Evolutionary conservation across 2,797 vertebrate genomes (phyloP).

Genomic region (Buceros bicornis): DNA sequence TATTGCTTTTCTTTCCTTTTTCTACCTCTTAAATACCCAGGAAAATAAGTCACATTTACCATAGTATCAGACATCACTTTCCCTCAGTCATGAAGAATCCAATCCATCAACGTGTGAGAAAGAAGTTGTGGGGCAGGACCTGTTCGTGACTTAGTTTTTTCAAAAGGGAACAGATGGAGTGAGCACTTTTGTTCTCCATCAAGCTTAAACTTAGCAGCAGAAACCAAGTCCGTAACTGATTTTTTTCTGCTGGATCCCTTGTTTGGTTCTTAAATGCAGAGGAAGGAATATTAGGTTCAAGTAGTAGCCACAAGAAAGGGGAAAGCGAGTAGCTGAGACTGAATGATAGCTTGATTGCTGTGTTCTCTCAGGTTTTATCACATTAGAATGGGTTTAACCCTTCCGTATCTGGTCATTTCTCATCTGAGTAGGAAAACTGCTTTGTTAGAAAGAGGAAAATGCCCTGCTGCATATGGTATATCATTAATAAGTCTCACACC

Average conservation of each 20-base stretch:
- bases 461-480: slow-evolving; percentile 71
- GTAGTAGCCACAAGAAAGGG: slow-evolving; percentile 35
- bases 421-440: slow-evolving; percentile 51
- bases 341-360: slow-evolving; percentile 67
- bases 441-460: slow-evolving; percentile 47
- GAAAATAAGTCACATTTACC: neutral
- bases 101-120: neutral
- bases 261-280: slow-evolving; percentile 29
- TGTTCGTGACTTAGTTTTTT: neutral
- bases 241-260: neutral
- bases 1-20: neutral
- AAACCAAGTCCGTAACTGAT: neutral
- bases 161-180: neutral
- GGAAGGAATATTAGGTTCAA: slow-evolving; percentile 49
- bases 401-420: slow-evolving; percentile 69
- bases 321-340: slow-evolving; percentile 45
- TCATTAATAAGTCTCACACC: slow-evolving; percentile 79
- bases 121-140: neutral
- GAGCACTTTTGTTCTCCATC: neutral
- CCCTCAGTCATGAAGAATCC: neutral
- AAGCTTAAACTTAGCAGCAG: neutral
- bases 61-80: neutral
- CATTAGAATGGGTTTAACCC: slow-evolving; percentile 79
- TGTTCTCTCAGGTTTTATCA: slow-evolving; percentile 65
- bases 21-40: neutral